Conservation (phyloP, 2,888 invertebrate species). For the Amblyjoppa proteus region DNA sequence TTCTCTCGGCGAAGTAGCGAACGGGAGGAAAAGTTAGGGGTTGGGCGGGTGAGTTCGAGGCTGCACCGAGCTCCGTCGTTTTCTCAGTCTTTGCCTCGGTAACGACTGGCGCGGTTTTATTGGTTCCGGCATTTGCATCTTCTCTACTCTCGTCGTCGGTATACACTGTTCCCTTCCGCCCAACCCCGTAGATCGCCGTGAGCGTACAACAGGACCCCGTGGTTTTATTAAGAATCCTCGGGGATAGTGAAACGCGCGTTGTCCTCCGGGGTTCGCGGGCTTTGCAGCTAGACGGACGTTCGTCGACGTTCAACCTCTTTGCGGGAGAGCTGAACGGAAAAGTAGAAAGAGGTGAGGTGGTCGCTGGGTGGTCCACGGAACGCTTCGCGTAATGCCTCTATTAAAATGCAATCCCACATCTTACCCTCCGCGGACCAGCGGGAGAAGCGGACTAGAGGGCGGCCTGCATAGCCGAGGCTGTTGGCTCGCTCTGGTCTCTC, state of each 20-base stretch:
- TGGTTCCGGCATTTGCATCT: slow-evolving; percentile 70
- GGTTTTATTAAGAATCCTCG: slow-evolving; percentile 70
- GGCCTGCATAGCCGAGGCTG: slow-evolving; percentile 9
- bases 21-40: not conserved
- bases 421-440: slow-evolving; percentile 59
- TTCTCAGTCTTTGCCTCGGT: slow-evolving; percentile 52
- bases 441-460: slow-evolving; percentile 17
- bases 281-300: slow-evolving; percentile 21
- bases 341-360: slow-evolving; percentile 36
- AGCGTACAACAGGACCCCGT: slow-evolving; percentile 37
- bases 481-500: slow-evolving; percentile 29
- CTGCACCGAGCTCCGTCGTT: slow-evolving; percentile 18
- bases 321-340: slow-evolving; percentile 46
- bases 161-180: slow-evolving; percentile 5
- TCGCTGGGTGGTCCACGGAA: slow-evolving; percentile 55
- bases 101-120: slow-evolving; percentile 67
- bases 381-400: slow-evolving; percentile 75
- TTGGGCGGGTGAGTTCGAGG: slow-evolving; percentile 7
- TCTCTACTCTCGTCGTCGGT: slow-evolving; percentile 19
- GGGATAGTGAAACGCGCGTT: slow-evolving; percentile 48
- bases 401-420: slow-evolving; percentile 79
- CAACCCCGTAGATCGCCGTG: not conserved
- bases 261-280: not conserved
- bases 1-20: no score
- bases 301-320: slow-evolving; percentile 52